Evolutionary conservation across 2,113 vertebrate genomes (phyloP).

Genomic region (Engraulis encrasicolus): DNA sequence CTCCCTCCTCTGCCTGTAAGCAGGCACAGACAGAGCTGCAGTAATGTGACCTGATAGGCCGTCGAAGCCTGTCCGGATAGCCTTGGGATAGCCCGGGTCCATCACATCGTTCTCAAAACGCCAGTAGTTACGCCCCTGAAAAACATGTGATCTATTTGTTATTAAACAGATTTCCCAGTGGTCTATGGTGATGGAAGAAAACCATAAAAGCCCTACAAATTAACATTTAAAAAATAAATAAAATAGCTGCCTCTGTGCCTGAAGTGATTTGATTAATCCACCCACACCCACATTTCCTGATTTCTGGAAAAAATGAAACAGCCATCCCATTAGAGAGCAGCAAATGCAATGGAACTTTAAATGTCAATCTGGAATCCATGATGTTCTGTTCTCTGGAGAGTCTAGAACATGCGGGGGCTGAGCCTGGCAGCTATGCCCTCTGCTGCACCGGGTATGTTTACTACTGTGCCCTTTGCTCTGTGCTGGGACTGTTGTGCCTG

Average conservation of each 20-base stretch:
- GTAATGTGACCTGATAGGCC: slow-evolving; percentile 84
- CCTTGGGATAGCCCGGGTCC: slow-evolving; percentile 86
- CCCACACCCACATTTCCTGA: background rate
- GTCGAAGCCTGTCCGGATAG: slow-evolving; percentile 81
- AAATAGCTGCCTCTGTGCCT: background rate
- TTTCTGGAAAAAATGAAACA: background rate
- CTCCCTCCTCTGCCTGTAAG: slow-evolving; percentile 79
- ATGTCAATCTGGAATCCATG: background rate
- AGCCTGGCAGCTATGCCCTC: no score
- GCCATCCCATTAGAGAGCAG: background rate
- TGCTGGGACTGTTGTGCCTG: no score
- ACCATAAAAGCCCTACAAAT: no score
- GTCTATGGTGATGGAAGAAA: background rate
- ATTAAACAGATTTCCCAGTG: background rate
- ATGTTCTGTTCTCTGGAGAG: background rate
- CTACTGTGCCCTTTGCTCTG: no score
- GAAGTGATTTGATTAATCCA: background rate
- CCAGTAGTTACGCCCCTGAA: slow-evolving; percentile 87
- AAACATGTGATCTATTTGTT: background rate
- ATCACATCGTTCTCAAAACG: slow-evolving; percentile 85
- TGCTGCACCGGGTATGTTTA: no score
- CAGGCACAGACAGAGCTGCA: slow-evolving; percentile 86
- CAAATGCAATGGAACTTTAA: background rate
- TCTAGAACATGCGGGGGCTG: background rate
- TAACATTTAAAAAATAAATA: background rate